These are phyloP conservation scores for Lasius fuliginosus DNA, from an alignment of 2,888 invertebrate species.

Conservation along the genomic window DNA sequence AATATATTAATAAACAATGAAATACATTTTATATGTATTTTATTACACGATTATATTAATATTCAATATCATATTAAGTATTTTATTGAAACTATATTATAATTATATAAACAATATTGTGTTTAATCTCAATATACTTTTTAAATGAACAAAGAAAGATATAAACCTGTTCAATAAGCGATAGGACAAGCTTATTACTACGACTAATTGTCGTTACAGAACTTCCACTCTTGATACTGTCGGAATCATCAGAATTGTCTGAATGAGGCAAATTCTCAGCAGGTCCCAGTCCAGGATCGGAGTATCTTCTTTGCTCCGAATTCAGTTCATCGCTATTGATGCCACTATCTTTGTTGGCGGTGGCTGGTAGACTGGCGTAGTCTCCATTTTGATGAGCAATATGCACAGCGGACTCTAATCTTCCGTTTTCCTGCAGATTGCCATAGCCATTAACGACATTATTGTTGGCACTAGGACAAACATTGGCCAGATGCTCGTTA, in stretches of 20 bases:
- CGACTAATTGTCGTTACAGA: constrained; percentile 88
- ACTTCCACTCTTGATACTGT: constrained; percentile 85
- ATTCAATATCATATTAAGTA: not conserved
- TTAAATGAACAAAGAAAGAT: not conserved
- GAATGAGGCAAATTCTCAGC: constrained; percentile 86
- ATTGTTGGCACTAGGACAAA: constrained; percentile 48
- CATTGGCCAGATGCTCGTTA: constrained; percentile 66
- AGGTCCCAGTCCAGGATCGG: constrained; percentile 90
- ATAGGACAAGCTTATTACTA: constrained; percentile 88
- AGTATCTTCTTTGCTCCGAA: constrained; percentile 89
- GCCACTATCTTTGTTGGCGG: constrained; percentile 88
- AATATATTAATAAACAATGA: not conserved
- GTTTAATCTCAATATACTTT: not conserved
- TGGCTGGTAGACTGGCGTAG: constrained; percentile 91
- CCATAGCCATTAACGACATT: constrained; percentile 78
- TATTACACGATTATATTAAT: not conserved
- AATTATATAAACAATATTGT: not conserved
- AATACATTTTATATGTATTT: not conserved
- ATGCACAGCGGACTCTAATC: constrained; percentile 72
- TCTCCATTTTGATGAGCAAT: constrained; percentile 84
- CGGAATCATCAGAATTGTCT: constrained; percentile 87
- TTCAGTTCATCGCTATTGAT: constrained; percentile 87
- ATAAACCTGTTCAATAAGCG: constrained; percentile 91
- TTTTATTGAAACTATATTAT: not conserved
- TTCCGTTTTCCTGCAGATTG: constrained; percentile 80